Conservation (phyloP, 1,140 invertebrate species). For the Eciton burchellii region DNA sequence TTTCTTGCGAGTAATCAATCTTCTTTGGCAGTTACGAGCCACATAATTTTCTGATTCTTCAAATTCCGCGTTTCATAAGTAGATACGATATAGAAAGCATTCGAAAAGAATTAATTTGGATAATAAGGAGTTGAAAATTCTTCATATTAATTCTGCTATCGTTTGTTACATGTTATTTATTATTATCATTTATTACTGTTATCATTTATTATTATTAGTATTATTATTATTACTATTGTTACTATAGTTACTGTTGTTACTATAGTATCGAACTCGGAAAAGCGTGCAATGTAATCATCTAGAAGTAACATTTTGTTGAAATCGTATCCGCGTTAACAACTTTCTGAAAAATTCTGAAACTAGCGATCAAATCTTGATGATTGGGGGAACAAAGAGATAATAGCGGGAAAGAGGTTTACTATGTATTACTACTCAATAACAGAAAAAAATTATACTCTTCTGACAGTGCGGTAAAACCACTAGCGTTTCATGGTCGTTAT, state of each 20-base stretch:
- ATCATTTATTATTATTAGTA: conserved; percentile 21
- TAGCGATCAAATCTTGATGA: conserved; percentile 25
- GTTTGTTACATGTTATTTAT: background rate
- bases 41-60: background rate
- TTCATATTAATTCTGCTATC: background rate
- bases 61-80: background rate
- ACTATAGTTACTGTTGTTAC: conserved; percentile 4
- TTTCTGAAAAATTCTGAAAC: conserved; percentile 43
- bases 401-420: conserved; percentile 30
- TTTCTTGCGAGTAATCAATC: background rate
- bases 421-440: conserved; percentile 55
- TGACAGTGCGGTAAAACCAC: conserved; percentile 26
- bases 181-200: background rate
- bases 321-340: conserved; percentile 35
- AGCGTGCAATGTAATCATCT: background rate
- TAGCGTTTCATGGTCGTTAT: conserved; percentile 35
- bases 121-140: background rate
- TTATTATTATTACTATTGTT: conserved; percentile 9
- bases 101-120: conserved; percentile 10
- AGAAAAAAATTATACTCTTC: conserved; percentile 50
- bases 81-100: background rate
- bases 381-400: conserved; percentile 30
- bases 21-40: background rate
- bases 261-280: background rate
- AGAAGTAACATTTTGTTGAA: conserved; percentile 8